phyloP scores from a whole-genome alignment of 1,140 invertebrate genomes.

The Pseudachorutes palmiensis region DNA sequence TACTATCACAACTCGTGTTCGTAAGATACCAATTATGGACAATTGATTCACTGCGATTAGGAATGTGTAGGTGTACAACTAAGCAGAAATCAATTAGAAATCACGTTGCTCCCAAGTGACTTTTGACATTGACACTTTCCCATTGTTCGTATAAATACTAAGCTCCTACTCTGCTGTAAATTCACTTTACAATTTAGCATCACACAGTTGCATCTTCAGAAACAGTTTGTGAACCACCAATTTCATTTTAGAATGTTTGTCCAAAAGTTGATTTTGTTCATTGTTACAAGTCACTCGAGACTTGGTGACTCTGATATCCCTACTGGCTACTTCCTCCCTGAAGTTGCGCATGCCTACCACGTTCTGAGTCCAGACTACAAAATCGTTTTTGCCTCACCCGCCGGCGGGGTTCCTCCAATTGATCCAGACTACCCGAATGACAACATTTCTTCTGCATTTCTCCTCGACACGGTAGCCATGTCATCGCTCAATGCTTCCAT shows the following conservation, averaged over 20 bases:
- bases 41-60: too few species aligned
- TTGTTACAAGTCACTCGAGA: background rate
- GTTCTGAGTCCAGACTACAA: background rate
- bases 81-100: too few species aligned
- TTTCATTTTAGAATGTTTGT: background rate
- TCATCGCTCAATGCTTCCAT: background rate
- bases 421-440: slow-evolving; percentile 12
- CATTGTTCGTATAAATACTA: too few species aligned
- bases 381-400: slow-evolving; percentile 16
- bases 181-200: too few species aligned
- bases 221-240: too few species aligned
- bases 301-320: background rate
- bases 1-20: too few species aligned
- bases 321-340: slow-evolving; percentile 13
- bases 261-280: slow-evolving; percentile 9
- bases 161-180: too few species aligned
- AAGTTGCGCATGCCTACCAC: slow-evolving; percentile 18
- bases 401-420: slow-evolving; percentile 11
- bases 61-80: too few species aligned
- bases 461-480: slow-evolving; percentile 7
- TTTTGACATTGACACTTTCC: too few species aligned
- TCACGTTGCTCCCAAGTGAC: too few species aligned
- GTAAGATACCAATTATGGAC: too few species aligned
- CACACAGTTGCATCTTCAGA: too few species aligned
- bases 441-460: background rate